A percentile compares a stretch with the other conserved stretches of the same genome.
Evolutionary conservation across 1,140 invertebrate species (phyloP).

Genomic region (Charaxes varanes): DNA sequence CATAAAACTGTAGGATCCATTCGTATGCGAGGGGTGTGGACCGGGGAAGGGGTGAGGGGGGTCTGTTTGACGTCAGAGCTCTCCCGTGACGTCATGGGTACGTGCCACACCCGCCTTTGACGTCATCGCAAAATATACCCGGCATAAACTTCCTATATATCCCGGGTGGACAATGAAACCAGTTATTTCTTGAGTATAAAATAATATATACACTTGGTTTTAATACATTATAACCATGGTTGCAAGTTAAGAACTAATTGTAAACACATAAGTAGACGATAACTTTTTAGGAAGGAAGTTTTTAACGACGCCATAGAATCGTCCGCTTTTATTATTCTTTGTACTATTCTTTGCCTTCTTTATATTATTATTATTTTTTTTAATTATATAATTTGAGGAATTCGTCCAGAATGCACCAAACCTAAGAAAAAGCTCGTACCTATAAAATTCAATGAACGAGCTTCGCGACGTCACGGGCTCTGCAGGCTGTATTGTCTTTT

Average conservation of each 20-base stretch:
- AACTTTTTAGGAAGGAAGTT: too few relatives aligned
- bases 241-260: too few relatives aligned
- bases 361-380: too few relatives aligned
- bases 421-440: conserved; percentile 34
- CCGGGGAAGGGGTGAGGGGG: conserved; percentile 23
- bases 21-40: conserved; percentile 33
- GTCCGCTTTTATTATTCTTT: too few relatives aligned
- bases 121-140: conserved; percentile 39
- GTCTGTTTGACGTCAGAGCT: conserved; percentile 62
- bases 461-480: conserved; percentile 51
- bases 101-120: conserved; percentile 67
- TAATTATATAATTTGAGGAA: too few relatives aligned
- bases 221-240: too few relatives aligned
- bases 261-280: too few relatives aligned
- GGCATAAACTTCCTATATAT: conserved; percentile 5
- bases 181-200: too few relatives aligned
- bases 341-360: too few relatives aligned
- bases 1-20: conserved; percentile 48
- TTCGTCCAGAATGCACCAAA: conserved; percentile 41
- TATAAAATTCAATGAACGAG: conserved; percentile 69
- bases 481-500: conserved; percentile 39
- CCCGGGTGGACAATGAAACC: too few relatives aligned
- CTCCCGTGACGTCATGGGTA: conserved; percentile 63
- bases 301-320: too few relatives aligned
- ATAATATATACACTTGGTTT: too few relatives aligned